Conservation (phyloP, 2,888 invertebrate species). For the Therioaphis trifolii region DNA sequence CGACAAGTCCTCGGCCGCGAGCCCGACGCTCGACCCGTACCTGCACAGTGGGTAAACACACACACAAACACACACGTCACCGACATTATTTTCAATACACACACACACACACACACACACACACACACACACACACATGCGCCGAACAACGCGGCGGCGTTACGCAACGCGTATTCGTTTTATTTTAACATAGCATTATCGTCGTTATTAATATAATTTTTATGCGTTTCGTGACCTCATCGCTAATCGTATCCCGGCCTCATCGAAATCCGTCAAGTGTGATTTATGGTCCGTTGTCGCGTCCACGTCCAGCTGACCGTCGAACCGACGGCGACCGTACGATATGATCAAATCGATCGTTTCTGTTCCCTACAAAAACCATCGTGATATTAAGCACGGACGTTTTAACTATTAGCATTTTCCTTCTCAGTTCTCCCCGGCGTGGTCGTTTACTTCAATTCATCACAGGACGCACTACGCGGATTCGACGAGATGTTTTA, state of each 20-base stretch:
- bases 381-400: background rate
- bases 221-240: conserved; percentile 32
- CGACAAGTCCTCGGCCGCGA: background rate
- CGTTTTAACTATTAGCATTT: too few species aligned
- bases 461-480: too few species aligned
- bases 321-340: conserved; percentile 39
- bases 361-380: conserved; percentile 13
- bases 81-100: background rate
- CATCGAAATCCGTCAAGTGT: conserved; percentile 15
- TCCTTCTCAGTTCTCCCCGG: too few species aligned
- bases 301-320: background rate
- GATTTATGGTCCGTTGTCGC: background rate
- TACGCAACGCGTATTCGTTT: too few species aligned
- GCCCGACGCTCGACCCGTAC: conserved; percentile 45
- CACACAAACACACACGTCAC: background rate
- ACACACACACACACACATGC: background rate
- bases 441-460: too few species aligned
- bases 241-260: conserved; percentile 41
- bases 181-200: too few species aligned
- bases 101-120: too few species aligned
- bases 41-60: background rate
- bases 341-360: conserved; percentile 32
- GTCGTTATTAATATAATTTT: too few species aligned
- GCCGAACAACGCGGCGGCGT: too few species aligned
- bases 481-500: too few species aligned